Conservation (phyloP, 2,888 invertebrate species). For the Amiota minor region DNA sequence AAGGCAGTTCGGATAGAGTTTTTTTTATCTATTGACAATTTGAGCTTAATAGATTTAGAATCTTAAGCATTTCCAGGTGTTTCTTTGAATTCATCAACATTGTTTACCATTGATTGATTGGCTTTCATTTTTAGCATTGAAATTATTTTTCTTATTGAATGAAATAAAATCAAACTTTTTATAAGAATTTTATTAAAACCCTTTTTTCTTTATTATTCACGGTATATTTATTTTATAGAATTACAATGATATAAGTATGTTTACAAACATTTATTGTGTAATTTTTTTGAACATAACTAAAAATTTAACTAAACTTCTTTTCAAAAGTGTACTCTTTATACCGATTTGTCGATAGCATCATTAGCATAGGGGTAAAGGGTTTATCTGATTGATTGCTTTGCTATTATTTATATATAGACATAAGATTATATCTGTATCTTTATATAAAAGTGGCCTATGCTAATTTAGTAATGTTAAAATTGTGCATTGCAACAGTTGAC, state of each 20-base stretch:
- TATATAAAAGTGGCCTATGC: conserved; percentile 48
- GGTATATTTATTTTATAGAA: conserved; percentile 1
- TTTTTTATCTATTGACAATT: no score
- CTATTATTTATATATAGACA: conserved; percentile 3
- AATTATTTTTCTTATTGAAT: neutral
- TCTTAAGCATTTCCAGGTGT: no score
- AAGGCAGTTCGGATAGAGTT: no score
- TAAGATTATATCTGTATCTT: neutral
- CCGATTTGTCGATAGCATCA: neutral
- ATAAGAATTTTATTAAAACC: conserved; percentile 9
- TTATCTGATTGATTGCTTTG: neutral
- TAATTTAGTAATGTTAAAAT: conserved; percentile 37
- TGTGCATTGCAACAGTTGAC: conserved; percentile 47
- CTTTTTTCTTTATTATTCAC: conserved; percentile 9
- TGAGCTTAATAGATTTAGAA: no score
- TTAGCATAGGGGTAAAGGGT: neutral
- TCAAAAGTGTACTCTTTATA: neutral
- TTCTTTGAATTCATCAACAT: no score
- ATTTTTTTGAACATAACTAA: conserved; percentile 1
- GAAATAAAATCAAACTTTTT: neutral
- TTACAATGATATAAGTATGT: neutral
- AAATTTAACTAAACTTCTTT: neutral
- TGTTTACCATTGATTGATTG: neutral
- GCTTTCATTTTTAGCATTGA: neutral
- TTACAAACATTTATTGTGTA: neutral